phyloP scores from a whole-genome alignment of 2,888 invertebrate species.

The Lycaena phlaeas region DNA sequence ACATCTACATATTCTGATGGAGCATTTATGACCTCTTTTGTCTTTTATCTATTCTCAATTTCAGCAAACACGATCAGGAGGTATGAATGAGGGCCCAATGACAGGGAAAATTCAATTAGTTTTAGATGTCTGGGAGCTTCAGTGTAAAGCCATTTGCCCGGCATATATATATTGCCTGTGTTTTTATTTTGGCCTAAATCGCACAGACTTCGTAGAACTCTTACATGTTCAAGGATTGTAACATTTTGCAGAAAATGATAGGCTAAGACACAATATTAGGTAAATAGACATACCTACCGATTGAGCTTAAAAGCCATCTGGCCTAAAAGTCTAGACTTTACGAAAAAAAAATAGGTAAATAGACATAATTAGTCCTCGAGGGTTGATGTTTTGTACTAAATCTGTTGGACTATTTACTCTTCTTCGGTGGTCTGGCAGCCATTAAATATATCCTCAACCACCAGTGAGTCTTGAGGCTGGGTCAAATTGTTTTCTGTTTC shows the following conservation, averaged over 20 bases:
- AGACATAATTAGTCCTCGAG: conserved; percentile 13
- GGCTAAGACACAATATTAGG: no score
- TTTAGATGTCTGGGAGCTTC: conserved; percentile 15
- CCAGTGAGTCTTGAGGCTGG: conserved; percentile 1
- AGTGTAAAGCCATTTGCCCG: conserved; percentile 20
- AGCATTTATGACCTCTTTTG: not conserved
- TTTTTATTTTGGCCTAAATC: not conserved
- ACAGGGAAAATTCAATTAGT: not conserved
- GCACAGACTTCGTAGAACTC: not conserved
- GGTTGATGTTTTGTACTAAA: conserved; percentile 18
- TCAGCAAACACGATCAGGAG: not conserved
- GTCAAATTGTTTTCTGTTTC: not conserved
- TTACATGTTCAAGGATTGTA: not conserved
- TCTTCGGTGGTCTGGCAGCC: conserved; percentile 16
- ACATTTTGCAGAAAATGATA: no score
- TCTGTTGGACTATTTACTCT: conserved; percentile 18
- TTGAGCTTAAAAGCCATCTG: no score
- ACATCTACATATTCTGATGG: not conserved
- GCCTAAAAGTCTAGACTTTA: no score
- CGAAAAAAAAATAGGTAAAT: conserved; percentile 19
- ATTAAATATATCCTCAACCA: conserved; percentile 14
- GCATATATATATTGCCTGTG: conserved; percentile 23
- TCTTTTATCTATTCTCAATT: not conserved
- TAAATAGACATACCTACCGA: no score
- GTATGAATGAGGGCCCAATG: not conserved